Evolutionary conservation across 2,888 invertebrate species (phyloP).

Genomic region (Eucera pruinosa): DNA sequence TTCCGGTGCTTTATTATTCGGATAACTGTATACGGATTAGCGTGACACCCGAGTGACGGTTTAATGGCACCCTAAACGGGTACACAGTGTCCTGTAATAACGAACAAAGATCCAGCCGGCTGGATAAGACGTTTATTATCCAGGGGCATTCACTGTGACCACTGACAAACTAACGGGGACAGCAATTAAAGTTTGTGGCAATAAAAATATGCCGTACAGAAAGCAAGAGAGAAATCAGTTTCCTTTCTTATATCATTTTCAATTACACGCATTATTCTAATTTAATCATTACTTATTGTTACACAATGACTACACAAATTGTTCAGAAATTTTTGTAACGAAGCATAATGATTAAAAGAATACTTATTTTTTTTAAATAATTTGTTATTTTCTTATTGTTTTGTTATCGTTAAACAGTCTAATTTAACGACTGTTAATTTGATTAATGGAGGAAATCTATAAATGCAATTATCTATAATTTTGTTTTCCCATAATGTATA

Average conservation of each 20-base stretch:
- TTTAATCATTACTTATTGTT: not conserved
- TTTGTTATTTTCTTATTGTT: too few relatives aligned
- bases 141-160: constrained; percentile 29
- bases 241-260: not conserved
- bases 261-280: not conserved
- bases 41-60: not conserved
- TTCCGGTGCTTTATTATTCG: too few relatives aligned
- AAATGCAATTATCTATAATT: too few relatives aligned
- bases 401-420: too few relatives aligned
- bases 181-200: not conserved
- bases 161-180: constrained; percentile 23
- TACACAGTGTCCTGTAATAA: constrained; percentile 7
- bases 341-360: too few relatives aligned
- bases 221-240: not conserved
- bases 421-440: too few relatives aligned
- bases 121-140: constrained; percentile 22
- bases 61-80: not conserved
- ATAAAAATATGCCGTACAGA: constrained; percentile 14
- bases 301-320: too few relatives aligned
- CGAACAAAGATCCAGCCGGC: not conserved
- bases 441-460: too few relatives aligned
- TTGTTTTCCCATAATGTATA: too few relatives aligned
- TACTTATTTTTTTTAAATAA: too few relatives aligned
- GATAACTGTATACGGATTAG: not conserved
- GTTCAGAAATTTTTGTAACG: too few relatives aligned